Base-by-base conservation (phyloP, 2,888 invertebrate species). In the Pyrocoelia pectoralis region DNA sequence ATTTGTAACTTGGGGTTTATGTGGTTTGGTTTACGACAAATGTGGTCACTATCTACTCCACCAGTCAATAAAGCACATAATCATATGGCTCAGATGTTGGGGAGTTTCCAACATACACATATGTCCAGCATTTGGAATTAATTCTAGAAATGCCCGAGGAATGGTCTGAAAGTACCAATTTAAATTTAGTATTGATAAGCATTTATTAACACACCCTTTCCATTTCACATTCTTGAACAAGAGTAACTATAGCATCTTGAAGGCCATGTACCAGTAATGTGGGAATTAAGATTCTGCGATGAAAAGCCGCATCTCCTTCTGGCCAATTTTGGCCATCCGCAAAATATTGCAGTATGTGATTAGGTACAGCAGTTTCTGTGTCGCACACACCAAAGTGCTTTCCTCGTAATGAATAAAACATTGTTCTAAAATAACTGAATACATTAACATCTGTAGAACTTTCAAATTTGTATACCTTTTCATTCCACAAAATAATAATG, bases 161-260 rank as follows among this genome's bases (percentile, higher is more conserved):
- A 90, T 87, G 2, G 88, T 86, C 88, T 89, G 77, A 55, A 83
- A 66, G 61, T 71, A 17, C 33, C 0, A 17, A 38, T 14, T 49
- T 51, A 17, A 10, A 15, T 10, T 3, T 24, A 19, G 12, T 24
- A 29, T 40, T 29, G 56, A 56, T 61, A 48, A 19, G 13, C 49
- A 18, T 54, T n/a, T 48, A 29, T n/a, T n/a, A n/a, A n/a, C n/a
- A n/a, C 75, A 89, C 88, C 79, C 87, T 82, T 76, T 88, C 86
- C 89, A 89, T 89, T 77, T 88, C 88, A 73, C 88, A 86, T 79
- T 89, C 88, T 73, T 90, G 89, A 13, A 88, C 86, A 64, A 89
- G 80, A n/a, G 87, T 85, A 18, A 89, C 86, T 62, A 86, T 82
- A 66, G 84, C 85, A 78, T 90, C 90, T 73, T 86, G 83, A 69